Evolutionary conservation across 2,797 vertebrate genomes (phyloP), one percentile per base, ranked within the genome.

Genomic region (Sparus aurata): DNA sequence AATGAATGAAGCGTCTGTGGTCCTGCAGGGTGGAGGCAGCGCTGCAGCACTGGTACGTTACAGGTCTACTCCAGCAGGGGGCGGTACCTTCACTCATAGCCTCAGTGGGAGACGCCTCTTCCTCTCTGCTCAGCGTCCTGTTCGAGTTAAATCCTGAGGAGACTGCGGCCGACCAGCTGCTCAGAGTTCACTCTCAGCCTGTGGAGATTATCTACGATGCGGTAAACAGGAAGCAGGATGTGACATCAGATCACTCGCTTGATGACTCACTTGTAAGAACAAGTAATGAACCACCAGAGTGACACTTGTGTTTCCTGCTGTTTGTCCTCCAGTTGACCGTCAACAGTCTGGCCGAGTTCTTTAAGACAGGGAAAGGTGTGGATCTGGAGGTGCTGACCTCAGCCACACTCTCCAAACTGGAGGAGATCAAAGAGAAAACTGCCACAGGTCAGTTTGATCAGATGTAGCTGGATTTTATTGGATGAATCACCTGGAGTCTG

Each of bases 201-300:
- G 97, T 99, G 45, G 97, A 99, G 94, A 96, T 99, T 54, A 97
- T 97, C 87, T 99, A 99, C 0, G 98, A 99, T 73, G 97, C 98
- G 23, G 97, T 98, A 93, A 83, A 16, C 3, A 34, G 9, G 3
- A 59, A 12, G n/a, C 6, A 1, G 5, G 0, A 13, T 16, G 5
- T 45, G 17, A 62, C 38, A 3, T 34, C 22, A 12, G 27, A 41
- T 53, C 54, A 38, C 16, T n/a, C n/a, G n/a, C n/a, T n/a, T n/a
- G n/a, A 17, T 23, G 12, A 4, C 16, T 12, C 9, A 11, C 3
- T 2, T 17, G 12, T 11, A 2, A 4, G 10, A 38, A 38, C 38
- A 11, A 11, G 38, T 38, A 11, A 38, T 38, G 38, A 38, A 38
- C 38, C 9, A 38, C 9, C 10, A 10, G 38, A 38, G 10, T 38